Conservation (phyloP, 2,888 invertebrate genomes). For the Mythimna albipuncta region DNA sequence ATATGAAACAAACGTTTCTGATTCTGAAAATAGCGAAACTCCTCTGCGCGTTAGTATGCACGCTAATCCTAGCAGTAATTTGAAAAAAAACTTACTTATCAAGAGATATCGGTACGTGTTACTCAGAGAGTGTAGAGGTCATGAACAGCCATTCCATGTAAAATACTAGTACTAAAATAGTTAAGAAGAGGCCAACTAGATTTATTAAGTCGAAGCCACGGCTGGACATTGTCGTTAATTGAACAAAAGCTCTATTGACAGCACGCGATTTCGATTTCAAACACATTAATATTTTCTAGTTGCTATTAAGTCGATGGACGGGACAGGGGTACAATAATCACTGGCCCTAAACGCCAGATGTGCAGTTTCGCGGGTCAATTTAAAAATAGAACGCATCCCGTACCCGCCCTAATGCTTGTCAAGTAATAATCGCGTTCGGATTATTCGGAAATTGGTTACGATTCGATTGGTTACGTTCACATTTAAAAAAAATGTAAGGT, state of each 20-base stretch:
- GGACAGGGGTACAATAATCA: constrained; percentile 42
- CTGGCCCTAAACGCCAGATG: constrained; percentile 50
- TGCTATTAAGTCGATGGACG: constrained; percentile 17
- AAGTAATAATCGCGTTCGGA: constrained; percentile 33
- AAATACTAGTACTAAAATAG: neutral
- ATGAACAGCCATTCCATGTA: neutral
- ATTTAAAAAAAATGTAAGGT: neutral
- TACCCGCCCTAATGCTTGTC: constrained; percentile 23
- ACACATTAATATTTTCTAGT: constrained; percentile 29
- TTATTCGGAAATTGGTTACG: constrained; percentile 30
- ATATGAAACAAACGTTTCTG: no score
- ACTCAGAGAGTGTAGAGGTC: neutral
- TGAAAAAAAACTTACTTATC: neutral
- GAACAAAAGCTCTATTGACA: constrained; percentile 47
- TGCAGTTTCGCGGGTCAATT: constrained; percentile 48
- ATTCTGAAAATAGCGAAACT: neutral
- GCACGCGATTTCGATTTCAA: constrained; percentile 24
- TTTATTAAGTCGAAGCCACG: constrained; percentile 10
- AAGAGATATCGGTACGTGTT: neutral
- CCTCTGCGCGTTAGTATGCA: no score
- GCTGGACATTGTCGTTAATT: constrained; percentile 31
- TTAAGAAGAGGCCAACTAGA: neutral
- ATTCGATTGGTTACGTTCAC: neutral
- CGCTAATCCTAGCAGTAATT: no score
- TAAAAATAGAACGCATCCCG: constrained; percentile 56